A percentile compares a stretch with the other conserved stretches of the same genome.
Evolutionary conservation across 2,113 vertebrate genomes (phyloP).

Genomic region (Neomonachus schauinslandi): DNA sequence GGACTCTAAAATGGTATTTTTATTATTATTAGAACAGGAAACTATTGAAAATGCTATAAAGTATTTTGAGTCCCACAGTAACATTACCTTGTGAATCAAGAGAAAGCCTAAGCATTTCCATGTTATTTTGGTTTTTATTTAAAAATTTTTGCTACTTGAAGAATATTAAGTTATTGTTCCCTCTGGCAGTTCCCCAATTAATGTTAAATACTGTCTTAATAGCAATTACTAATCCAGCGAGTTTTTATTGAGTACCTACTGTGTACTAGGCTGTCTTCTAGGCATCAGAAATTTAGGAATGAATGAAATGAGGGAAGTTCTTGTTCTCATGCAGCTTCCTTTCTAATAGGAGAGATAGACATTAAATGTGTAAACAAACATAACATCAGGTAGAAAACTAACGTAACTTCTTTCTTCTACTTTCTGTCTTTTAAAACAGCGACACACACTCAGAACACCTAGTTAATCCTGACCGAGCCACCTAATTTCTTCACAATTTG

Average conservation of each 20-base stretch:
- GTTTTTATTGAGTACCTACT: background rate
- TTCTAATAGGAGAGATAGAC: background rate
- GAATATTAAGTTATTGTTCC: slow-evolving; percentile 29
- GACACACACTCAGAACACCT: background rate
- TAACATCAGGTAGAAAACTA: background rate
- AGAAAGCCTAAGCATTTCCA: slow-evolving; percentile 21
- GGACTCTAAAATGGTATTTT: background rate
- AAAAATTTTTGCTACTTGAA: slow-evolving; percentile 3
- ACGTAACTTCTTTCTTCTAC: background rate
- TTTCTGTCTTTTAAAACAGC: background rate
- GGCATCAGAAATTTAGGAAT: background rate
- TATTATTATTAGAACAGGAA: background rate
- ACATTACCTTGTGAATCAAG: slow-evolving; percentile 13
- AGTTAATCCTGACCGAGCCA: background rate
- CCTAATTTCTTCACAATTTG: background rate
- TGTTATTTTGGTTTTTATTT: background rate
- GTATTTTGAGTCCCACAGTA: background rate
- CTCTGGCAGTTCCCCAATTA: background rate
- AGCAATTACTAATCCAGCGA: background rate
- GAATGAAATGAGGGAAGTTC: background rate
- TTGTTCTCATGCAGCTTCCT: background rate
- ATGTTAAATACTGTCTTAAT: slow-evolving; percentile 28
- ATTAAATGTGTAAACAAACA: background rate
- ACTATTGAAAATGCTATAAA: background rate
- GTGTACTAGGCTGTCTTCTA: background rate